Conservation (phyloP, 2,888 invertebrate genomes). For the Caenorhabditis sp. region DNA sequence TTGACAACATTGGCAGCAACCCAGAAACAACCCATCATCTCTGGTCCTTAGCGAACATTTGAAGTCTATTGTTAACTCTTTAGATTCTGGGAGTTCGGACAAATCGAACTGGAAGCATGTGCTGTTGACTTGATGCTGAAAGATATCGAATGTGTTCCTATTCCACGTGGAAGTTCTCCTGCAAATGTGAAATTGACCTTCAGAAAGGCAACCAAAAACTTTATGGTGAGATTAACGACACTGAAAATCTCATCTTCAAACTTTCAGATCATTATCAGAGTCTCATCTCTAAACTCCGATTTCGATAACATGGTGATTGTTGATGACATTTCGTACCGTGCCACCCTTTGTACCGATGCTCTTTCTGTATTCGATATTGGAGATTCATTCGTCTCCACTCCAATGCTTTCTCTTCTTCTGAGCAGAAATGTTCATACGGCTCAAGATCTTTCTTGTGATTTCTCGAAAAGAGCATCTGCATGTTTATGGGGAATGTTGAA, state of each 20-base stretch:
- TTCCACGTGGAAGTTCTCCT: conserved; percentile 71
- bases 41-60: no score
- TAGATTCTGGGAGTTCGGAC: conserved; percentile 75
- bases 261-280: conserved; percentile 78
- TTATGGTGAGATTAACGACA: conserved; percentile 62
- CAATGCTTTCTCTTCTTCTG: conserved; percentile 77
- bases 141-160: conserved; percentile 72
- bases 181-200: conserved; percentile 74
- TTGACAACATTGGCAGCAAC: no score
- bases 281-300: conserved; percentile 75
- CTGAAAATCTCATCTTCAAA: background rate
- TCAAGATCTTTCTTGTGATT: conserved; percentile 80
- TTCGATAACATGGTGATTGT: conserved; percentile 81
- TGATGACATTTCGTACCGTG: conserved; percentile 79
- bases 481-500: conserved; percentile 79
- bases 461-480: conserved; percentile 78
- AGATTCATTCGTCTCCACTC: conserved; percentile 78
- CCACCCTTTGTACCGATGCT: conserved; percentile 76
- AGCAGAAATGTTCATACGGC: conserved; percentile 78
- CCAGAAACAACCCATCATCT: no score
- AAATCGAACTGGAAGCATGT: conserved; percentile 74
- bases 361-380: conserved; percentile 80
- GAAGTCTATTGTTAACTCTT: background rate
- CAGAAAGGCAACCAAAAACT: conserved; percentile 71
- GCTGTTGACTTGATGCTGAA: conserved; percentile 69